A percentile compares a stretch with the other conserved stretches of the same genome.
These are phyloP conservation scores for Pollenia griseotomentosa DNA, from an alignment of 2,888 invertebrate species.

Conservation along the genomic window DNA sequence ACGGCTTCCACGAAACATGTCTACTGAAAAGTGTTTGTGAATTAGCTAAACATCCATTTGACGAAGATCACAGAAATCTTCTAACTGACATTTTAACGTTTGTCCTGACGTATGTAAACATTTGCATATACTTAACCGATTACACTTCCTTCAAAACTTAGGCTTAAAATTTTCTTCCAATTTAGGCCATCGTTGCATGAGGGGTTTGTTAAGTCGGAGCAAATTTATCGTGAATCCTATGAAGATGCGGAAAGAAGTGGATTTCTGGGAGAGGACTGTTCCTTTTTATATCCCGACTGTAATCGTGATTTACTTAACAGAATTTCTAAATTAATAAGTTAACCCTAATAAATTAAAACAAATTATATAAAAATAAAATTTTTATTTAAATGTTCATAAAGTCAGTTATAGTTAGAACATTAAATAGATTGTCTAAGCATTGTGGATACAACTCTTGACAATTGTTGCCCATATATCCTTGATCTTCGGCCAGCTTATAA, in stretches of 20 bases:
- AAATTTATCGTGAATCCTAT: constrained; percentile 80
- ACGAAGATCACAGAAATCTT: constrained; percentile 85
- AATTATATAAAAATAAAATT: background rate
- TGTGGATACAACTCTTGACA: constrained; percentile 80
- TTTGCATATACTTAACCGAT: background rate
- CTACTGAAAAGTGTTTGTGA: constrained; percentile 89
- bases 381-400: constrained; percentile 18
- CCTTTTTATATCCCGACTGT: constrained; percentile 80
- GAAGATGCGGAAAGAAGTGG: constrained; percentile 82
- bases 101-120: constrained; percentile 87
- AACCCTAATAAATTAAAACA: background rate
- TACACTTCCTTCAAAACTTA: background rate
- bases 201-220: constrained; percentile 85
- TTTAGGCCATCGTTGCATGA: constrained; percentile 85
- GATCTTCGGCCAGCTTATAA: constrained; percentile 80
- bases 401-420: constrained; percentile 68
- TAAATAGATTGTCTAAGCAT: constrained; percentile 78
- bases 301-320: constrained; percentile 77
- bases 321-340: constrained; percentile 39
- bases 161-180: constrained; percentile 62
- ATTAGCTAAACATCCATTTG: constrained; percentile 87
- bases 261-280: constrained; percentile 80
- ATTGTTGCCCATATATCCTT: constrained; percentile 79
- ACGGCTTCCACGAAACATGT: constrained; percentile 88
- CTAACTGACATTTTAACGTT: constrained; percentile 88